Evolutionary conservation across 2,797 vertebrate species (phyloP), one percentile per base, ranked within the genome.

Genomic region (Eupleurogrammus muticus): DNA sequence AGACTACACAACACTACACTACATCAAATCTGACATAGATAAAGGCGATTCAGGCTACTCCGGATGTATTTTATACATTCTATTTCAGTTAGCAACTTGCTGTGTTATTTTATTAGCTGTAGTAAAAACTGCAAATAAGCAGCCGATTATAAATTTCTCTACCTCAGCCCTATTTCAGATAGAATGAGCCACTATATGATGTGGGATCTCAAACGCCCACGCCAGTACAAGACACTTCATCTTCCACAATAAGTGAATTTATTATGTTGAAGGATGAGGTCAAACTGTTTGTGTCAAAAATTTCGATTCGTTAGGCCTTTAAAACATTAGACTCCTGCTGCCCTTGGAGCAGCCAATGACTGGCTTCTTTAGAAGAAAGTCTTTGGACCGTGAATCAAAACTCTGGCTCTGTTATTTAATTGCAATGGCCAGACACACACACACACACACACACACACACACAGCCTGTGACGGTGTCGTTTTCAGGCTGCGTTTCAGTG

Each of bases 401-500:
- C 57, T 64, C 10, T 13, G n/a, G 21, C n/a, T 60, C 48, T 51
- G 23, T 52, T 40, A 65, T 65, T 66, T 54, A 69, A 51, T 4
- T 53, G 42, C 50, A 47, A 21, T 1, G 40, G 60, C 35, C 71
- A 61, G 14, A 48, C 50, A 60, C 58, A 35, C 17, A 38, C 40
- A 49, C 42, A 57, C 44, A 51, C 36, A 53, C 54, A 47, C 53
- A 59, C 49, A 34, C 62, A 42, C 49, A 44, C 5, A 20, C 28
- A 38, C 6, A n/a, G 23, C 19, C 32, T 9, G 38, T 6, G 32
- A 42, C 68, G 50, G 75, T 68, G 55, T 72, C 46, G 4, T 64
- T 67, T 77, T 71, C 52, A 28, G 51, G 40, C 73, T 81, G 21
- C 0, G 58, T 80, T 80, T 80, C 57, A 77, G 56, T 5, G 32